Conservation (phyloP, 2,888 invertebrate genomes). For the Folsomia candida region DNA sequence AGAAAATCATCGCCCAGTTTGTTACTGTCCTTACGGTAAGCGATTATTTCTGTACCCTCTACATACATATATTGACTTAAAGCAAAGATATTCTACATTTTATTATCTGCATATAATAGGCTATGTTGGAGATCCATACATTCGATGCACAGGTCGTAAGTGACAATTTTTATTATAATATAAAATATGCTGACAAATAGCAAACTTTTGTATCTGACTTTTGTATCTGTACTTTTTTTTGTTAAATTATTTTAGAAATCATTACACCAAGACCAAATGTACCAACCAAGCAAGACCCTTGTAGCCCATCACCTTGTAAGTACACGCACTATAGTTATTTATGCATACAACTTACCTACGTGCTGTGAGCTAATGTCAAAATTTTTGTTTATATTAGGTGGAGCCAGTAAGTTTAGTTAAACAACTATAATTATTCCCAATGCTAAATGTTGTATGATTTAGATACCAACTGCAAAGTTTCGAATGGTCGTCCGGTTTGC, state of each 20-base stretch:
- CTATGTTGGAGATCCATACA: conserved; percentile 72
- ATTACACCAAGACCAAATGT: conserved; percentile 19
- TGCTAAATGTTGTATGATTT: too few species aligned
- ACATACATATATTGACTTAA: too few species aligned
- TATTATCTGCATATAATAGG: too few species aligned
- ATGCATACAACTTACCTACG: too few species aligned
- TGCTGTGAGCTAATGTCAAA: too few species aligned
- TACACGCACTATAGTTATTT: too few species aligned
- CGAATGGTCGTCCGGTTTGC: conserved; percentile 73
- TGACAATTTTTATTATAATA: background rate
- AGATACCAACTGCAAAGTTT: conserved; percentile 77
- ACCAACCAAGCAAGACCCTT: conserved; percentile 57
- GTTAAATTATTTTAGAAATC: background rate
- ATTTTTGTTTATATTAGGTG: background rate
- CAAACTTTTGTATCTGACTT: too few species aligned
- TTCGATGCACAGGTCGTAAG: conserved; percentile 54
- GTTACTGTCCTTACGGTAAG: conserved; percentile 73
- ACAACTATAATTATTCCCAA: background rate
- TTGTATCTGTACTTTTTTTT: too few species aligned
- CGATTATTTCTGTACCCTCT: too few species aligned
- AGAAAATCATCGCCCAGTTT: conserved; percentile 60
- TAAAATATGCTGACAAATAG: background rate
- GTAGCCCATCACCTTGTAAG: conserved; percentile 74
- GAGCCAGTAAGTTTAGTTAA: background rate
- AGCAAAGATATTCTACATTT: too few species aligned